Conservation (phyloP, 2,797 vertebrate species). For the Tachyglossus aculeatus region DNA sequence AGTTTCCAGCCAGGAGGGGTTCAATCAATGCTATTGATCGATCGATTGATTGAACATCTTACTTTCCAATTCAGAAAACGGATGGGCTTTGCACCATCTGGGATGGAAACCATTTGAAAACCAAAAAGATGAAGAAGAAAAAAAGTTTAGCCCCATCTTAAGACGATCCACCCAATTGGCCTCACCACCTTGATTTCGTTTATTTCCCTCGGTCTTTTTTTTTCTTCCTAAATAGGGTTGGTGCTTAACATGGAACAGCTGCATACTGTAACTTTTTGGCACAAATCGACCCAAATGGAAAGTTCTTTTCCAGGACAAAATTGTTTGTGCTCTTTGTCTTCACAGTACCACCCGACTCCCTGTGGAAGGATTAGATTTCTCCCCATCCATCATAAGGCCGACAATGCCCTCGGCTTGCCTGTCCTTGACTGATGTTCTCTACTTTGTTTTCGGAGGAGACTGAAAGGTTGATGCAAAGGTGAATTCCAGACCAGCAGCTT, state of each 20-base stretch:
- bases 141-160: slow-evolving; percentile 47
- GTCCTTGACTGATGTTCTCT: slow-evolving; percentile 88
- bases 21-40: too few species aligned
- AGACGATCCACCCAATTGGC: slow-evolving; percentile 30
- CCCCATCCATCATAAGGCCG: slow-evolving; percentile 87
- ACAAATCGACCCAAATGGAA: slow-evolving; percentile 29
- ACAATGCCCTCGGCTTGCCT: slow-evolving; percentile 79
- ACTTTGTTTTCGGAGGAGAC: slow-evolving; percentile 82
- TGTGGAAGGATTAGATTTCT: slow-evolving; percentile 84
- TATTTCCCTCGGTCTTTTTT: too few species aligned
- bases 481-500: slow-evolving; percentile 84
- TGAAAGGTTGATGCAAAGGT: slow-evolving; percentile 85
- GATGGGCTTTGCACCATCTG: slow-evolving; percentile 53
- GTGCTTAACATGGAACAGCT: slow-evolving; percentile 65
- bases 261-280: slow-evolving; percentile 65
- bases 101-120: slow-evolving; percentile 43
- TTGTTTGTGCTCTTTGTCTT: slow-evolving; percentile 77
- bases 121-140: neutral
- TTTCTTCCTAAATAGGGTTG: slow-evolving; percentile 50
- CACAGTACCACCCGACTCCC: slow-evolving; percentile 76
- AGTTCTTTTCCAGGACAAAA: slow-evolving; percentile 65
- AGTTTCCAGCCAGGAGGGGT: too few species aligned
- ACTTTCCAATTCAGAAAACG: slow-evolving; percentile 61
- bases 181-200: too few species aligned
- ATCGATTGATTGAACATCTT: slow-evolving; percentile 51